Evolutionary conservation across 1,140 invertebrate species (phyloP).

Genomic region (Camponotus vicinus): DNA sequence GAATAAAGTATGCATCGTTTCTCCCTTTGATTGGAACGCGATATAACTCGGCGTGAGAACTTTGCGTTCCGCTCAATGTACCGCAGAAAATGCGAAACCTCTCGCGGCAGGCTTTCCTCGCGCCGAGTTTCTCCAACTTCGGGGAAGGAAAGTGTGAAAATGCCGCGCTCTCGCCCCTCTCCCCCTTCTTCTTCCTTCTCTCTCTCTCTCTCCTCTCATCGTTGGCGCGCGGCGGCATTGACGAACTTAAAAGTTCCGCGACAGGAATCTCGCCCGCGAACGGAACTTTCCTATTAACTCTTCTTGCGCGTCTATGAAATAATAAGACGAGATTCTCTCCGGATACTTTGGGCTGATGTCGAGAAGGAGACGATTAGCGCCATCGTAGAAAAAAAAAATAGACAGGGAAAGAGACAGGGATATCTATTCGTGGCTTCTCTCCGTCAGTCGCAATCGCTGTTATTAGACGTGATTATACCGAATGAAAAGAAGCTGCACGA

Average conservation of each 20-base stretch:
- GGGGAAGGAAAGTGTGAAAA: slow-evolving; percentile 58
- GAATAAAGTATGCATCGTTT: slow-evolving; percentile 43
- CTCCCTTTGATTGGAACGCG: slow-evolving; percentile 23
- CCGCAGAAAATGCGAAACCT: slow-evolving; percentile 45
- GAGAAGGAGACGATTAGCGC: slow-evolving; percentile 13
- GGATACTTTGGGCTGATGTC: background rate
- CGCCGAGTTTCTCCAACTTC: slow-evolving; percentile 53
- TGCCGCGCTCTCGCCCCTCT: background rate
- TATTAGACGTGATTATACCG: slow-evolving; percentile 30
- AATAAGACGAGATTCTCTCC: slow-evolving; percentile 11
- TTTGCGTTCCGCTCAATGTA: slow-evolving; percentile 40
- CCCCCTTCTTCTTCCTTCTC: background rate
- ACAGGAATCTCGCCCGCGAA: slow-evolving; percentile 29
- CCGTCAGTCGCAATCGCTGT: slow-evolving; percentile 34
- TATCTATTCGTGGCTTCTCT: background rate
- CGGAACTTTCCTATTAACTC: slow-evolving; percentile 50
- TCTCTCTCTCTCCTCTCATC: too few species aligned
- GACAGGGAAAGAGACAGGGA: background rate
- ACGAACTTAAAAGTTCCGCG: slow-evolving; percentile 46
- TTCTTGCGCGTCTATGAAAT: slow-evolving; percentile 16
- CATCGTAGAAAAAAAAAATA: background rate
- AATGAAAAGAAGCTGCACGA: slow-evolving; percentile 18
- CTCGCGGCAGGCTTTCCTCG: slow-evolving; percentile 39
- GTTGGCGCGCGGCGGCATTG: slow-evolving; percentile 29
- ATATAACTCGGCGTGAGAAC: slow-evolving; percentile 43